phyloP scores from a whole-genome alignment of 2,797 vertebrate genomes.

The Clarias pachynema region DNA sequence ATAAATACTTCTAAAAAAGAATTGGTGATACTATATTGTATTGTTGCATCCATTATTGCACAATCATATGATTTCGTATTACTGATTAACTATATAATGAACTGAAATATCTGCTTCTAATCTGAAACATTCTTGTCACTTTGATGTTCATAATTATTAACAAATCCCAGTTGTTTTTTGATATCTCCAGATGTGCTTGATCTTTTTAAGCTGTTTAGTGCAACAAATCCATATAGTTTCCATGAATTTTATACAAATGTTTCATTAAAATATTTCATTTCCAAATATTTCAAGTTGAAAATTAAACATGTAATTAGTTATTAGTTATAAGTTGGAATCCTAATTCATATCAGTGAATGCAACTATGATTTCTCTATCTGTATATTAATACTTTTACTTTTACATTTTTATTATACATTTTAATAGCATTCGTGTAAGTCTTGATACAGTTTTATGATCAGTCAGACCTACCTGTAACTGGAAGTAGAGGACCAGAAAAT shows the following conservation, averaged over 20 bases:
- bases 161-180: neutral
- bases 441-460: neutral
- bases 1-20: neutral
- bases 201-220: neutral
- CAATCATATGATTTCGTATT: neutral
- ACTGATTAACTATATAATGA: neutral
- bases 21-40: neutral
- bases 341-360: neutral
- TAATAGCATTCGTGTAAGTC: neutral
- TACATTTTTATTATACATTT: too few species aligned
- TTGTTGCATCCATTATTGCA: neutral
- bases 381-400: neutral
- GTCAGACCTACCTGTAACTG: conserved; percentile 79
- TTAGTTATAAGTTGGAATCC: neutral
- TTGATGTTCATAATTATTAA: neutral
- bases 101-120: neutral
- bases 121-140: neutral
- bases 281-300: neutral
- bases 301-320: too few species aligned
- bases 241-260: neutral
- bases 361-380: neutral
- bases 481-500: conserved; percentile 84
- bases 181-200: neutral
- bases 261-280: neutral
- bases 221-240: neutral